These are phyloP conservation scores for Bujurquina vittata DNA, from an alignment of 2,113 vertebrate genomes.

Conservation along the genomic window DNA sequence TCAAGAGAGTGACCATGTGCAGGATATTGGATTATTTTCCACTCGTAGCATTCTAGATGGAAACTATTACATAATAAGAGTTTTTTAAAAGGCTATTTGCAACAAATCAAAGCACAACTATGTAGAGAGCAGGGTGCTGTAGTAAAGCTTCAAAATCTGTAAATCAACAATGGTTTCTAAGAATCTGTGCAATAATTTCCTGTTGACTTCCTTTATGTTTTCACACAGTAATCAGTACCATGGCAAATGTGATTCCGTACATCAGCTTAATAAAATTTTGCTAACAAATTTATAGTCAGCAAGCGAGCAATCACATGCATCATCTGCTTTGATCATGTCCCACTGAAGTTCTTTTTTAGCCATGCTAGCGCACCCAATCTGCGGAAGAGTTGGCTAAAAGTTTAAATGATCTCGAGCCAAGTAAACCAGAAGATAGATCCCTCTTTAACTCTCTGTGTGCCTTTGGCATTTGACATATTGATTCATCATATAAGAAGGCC, in stretches of 20 bases:
- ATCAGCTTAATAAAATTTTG: slow-evolving; percentile 29
- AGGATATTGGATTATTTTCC: neutral
- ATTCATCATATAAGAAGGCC: slow-evolving; percentile 62
- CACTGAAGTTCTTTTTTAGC: neutral
- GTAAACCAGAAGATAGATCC: slow-evolving; percentile 19
- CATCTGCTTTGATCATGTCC: slow-evolving; percentile 46
- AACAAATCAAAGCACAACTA: neutral
- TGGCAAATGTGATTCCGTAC: slow-evolving; percentile 22
- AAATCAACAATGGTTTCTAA: slow-evolving; percentile 37
- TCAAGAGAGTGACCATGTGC: neutral
- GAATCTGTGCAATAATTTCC: slow-evolving; percentile 11
- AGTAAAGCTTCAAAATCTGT: neutral
- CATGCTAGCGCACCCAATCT: neutral
- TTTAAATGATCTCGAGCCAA: slow-evolving; percentile 9
- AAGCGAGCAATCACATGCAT: slow-evolving; percentile 36
- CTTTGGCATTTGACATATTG: slow-evolving; percentile 35
- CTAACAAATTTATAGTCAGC: slow-evolving; percentile 35
- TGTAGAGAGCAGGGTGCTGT: neutral
- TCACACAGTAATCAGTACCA: slow-evolving; percentile 41
- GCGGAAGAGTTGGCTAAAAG: slow-evolving; percentile 21
- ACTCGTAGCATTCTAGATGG: neutral
- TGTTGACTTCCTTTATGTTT: slow-evolving; percentile 17
- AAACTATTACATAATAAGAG: neutral
- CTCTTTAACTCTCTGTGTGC: slow-evolving; percentile 17
- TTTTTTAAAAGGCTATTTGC: neutral